Evolutionary conservation across 2,888 invertebrate genomes (phyloP), one percentile per base, ranked within the genome.

Genomic region (Mythimna impura): DNA sequence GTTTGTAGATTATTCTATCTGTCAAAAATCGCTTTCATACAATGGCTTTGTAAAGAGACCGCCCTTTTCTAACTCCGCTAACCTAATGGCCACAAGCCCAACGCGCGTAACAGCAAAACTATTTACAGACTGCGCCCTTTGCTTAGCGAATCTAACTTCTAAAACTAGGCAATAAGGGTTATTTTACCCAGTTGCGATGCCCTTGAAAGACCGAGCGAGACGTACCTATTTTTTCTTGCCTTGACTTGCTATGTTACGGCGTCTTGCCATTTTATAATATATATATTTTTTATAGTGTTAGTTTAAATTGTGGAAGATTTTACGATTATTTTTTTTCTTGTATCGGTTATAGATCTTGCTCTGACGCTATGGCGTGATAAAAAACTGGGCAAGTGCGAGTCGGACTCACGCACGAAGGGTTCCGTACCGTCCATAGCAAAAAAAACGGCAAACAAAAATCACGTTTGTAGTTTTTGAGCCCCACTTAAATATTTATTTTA

Each of bases 81-180:
- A 12, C 25, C 73, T 78, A 50, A 34, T 74, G n/a, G 85, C 85
- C 81, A 0, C 69, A 67, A 71, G 64, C 65, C 81, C 79, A 79
- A 65, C 77, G 69, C 75, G 80, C 81, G 81, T 81, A 81, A 86
- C 82, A 81, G 76, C 74, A 71, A 81, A 86, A 86, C 85, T 86
- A 86, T 86, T 86, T 86, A 86, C 79, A 75, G 76, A 79, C 71
- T 63, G 62, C 62, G 86, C 86, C 86, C 87, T 86, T 86, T 78
- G 79, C 61, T 52, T 60, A 74, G 54, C 80, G 22, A 85, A 58
- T 69, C 40, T 80, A 63, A 73, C 55, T 67, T 78, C 30, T 85
- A 83, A 55, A 0, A 0, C 3, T 2, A 50, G 0, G 17, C 0
- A 0, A 36, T 86, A 86, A 77, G 47, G 69, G 62, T n/a, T 40